A percentile compares a stretch with the other conserved stretches of the same genome.
phyloP scores from a whole-genome alignment of 1,140 invertebrate species.

The Pectinophora gossypiella region DNA sequence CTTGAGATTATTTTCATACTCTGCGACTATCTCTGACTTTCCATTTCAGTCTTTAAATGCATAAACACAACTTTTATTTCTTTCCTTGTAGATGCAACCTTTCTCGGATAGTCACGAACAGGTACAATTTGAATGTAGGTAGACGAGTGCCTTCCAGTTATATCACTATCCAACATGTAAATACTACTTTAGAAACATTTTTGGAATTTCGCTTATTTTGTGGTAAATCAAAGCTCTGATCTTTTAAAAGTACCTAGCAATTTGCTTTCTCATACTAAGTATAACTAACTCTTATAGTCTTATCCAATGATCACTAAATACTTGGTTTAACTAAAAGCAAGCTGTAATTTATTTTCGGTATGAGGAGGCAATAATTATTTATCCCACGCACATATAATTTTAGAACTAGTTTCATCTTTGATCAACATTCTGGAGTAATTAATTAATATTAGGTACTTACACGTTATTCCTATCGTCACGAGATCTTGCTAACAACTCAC shows the following conservation, averaged over 20 bases:
- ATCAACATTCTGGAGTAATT: too few species aligned
- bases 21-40: slow-evolving; percentile 2
- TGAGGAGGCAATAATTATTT: not conserved
- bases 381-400: not conserved
- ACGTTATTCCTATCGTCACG: slow-evolving; percentile 8
- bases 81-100: slow-evolving; percentile 71
- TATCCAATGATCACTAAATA: not conserved
- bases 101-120: slow-evolving; percentile 72
- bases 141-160: slow-evolving; percentile 36
- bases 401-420: too few species aligned
- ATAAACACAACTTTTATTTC: slow-evolving; percentile 60
- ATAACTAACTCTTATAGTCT: too few species aligned
- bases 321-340: not conserved
- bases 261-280: not conserved
- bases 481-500: slow-evolving; percentile 23
- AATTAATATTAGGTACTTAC: not conserved
- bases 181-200: not conserved
- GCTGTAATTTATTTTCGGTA: not conserved
- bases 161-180: not conserved
- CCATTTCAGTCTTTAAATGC: slow-evolving; percentile 29
- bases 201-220: not conserved
- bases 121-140: slow-evolving; percentile 54
- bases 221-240: not conserved
- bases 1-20: not conserved
- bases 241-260: not conserved